Evolutionary conservation across 30 jellyfish, hydroid and myxozoan species (phyloP), one percentile per base, ranked within the genome.

Genomic region (Aurelia aurita complex sp. Pacific): DNA sequence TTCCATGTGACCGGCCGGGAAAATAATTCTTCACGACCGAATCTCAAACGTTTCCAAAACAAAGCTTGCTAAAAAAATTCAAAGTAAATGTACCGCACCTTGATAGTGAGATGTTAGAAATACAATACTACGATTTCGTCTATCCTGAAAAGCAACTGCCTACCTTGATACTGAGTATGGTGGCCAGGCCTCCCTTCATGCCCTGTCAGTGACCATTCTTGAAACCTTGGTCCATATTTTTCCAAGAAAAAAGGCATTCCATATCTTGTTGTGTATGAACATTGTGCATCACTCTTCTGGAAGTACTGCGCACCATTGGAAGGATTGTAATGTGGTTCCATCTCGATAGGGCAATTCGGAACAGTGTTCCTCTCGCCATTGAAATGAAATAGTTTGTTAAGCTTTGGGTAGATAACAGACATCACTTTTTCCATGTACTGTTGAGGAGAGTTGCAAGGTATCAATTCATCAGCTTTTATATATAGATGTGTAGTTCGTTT

Each of bases 171-270:
- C 81, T 94, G 97, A 15, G 94, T 83, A 67, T 94, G 97, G 67
- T 94, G 99, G 10, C 99, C 99, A 23, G 99, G 99, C 54, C 99
- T 78, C 14, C 94, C 97, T 80, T 94, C 99, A 63, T 94, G 99
- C 29, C 97, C 99, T 29, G 91, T 81, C 12, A 94, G 91, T 6
- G 99, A 94, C 99, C 99, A 94, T 64, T 94, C 99, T 38, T 94
- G 99, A 74, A 38, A 94, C 86, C 82, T 85, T 1, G 99, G 99
- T 33, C 99, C 99, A 70, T 94, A 94, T 69, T 89, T 94, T 70
- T 94, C 97, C 59, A 89, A 79, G 87, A 94, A 94, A 72, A 94
- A 94, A 2, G 99, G 99, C 83, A 94, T 35, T 4, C 96, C 99
- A 71, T 42, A 94, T 34, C 77, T 23, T 33, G 99, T 78, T 17